Evolutionary conservation across 2,888 invertebrate species (phyloP).

Genomic region (Andrena bicolor): DNA sequence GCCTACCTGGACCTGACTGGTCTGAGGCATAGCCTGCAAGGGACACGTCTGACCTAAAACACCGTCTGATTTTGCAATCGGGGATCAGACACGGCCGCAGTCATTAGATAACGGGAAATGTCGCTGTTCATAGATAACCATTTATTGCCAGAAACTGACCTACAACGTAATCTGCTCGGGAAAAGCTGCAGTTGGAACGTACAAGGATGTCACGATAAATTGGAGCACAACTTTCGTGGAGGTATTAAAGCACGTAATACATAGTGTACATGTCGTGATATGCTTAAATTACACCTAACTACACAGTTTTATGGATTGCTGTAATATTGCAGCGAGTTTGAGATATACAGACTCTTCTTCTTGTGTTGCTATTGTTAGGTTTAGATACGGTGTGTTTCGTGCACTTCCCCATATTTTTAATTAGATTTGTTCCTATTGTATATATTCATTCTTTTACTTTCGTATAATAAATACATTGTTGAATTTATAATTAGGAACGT

Average conservation of each 20-base stretch:
- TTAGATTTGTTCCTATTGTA: too few relatives aligned
- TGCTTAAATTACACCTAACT: background rate
- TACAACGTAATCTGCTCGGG: constrained; percentile 20
- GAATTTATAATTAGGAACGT: too few relatives aligned
- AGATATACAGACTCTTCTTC: background rate
- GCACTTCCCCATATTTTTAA: too few relatives aligned
- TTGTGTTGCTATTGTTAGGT: too few relatives aligned
- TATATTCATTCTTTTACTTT: too few relatives aligned
- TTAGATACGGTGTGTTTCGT: too few relatives aligned
- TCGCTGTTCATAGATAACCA: constrained; percentile 27
- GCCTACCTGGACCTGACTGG: too few relatives aligned
- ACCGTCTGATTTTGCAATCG: background rate
- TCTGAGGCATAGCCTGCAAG: constrained; percentile 14
- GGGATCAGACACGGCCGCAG: constrained; percentile 24
- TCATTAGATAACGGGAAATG: constrained; percentile 45
- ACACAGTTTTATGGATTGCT: background rate
- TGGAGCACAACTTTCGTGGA: background rate
- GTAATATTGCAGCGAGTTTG: background rate
- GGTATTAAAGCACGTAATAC: constrained; percentile 4
- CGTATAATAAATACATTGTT: too few relatives aligned
- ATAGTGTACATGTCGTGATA: background rate
- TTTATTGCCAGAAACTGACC: constrained; percentile 38
- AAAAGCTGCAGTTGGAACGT: background rate
- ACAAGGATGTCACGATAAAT: constrained; percentile 15
- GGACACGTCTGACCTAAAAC: constrained; percentile 16